Evolutionary conservation across 2,113 vertebrate species (phyloP).

Genomic region (Regulus satrapa): DNA sequence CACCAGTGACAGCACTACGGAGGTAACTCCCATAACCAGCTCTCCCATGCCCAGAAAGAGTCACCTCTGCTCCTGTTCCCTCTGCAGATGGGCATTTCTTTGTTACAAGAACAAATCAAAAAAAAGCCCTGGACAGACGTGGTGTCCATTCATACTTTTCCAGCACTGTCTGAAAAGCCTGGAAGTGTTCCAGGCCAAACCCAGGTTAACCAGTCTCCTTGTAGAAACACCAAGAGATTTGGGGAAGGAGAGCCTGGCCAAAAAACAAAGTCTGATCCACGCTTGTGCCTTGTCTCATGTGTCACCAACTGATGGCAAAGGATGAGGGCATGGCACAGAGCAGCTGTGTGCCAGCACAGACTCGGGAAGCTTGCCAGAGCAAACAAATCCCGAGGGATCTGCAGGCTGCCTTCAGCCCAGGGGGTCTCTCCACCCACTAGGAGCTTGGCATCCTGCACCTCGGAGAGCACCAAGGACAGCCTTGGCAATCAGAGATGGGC

Average conservation of each 20-base stretch:
- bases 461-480: not conserved
- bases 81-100: not conserved
- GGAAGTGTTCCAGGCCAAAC: not conserved
- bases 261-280: not conserved
- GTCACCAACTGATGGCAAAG: not conserved
- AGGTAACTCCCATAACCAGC: not conserved
- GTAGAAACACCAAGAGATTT: not conserved
- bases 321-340: fast-evolving
- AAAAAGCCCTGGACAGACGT: not conserved
- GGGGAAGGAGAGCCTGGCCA: not conserved
- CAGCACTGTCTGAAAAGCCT: not conserved
- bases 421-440: fast-evolving
- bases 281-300: fast-evolving
- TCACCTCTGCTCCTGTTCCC: not conserved
- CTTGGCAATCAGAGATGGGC: fast-evolving
- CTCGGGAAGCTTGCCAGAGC: not conserved
- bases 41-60: not conserved
- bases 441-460: not conserved
- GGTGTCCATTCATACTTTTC: not conserved
- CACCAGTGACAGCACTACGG: fast-evolving
- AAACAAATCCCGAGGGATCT: fast-evolving
- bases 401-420: not conserved
- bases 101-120: not conserved
- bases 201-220: not conserved
- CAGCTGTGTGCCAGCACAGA: not conserved